Evolutionary conservation across 2,113 vertebrate species (phyloP), one percentile per base, ranked within the genome.

Genomic region (Archocentrus centrarchus): DNA sequence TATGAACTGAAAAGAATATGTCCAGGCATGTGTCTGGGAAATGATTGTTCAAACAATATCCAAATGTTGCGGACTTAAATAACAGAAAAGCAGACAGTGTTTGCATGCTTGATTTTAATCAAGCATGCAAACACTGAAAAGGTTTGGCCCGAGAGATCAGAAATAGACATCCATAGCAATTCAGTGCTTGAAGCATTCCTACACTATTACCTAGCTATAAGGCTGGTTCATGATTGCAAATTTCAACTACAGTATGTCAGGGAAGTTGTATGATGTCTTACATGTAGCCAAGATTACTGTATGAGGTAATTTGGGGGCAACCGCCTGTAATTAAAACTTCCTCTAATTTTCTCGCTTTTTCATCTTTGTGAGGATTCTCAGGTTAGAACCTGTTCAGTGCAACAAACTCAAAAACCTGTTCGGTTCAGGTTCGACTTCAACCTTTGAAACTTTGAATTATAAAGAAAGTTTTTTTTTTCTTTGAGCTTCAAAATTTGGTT

Each of bases 271-370:
- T 50, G 9, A 1, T 58, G 30, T 77, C 57, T 64, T 18, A 30
- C 58, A 77, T 62, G 55, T 27, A 59, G 44, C 47, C 2, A 17
- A 73, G 39, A 64, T 77, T 81, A n/a, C n/a, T n/a, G n/a, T n/a
- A 84, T 68, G 17, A 77, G 14, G 1, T 57, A 1, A 59, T 70
- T 59, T 66, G 18, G 35, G 15, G 14, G 14, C 20, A 7, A 70
- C 14, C 39, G 53, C 70, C 79, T 91, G 57, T 93, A 59, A 94
- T 91, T 89, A 78, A 60, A 78, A 10, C 77, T 64, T 75, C 80
- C 79, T 86, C 62, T 89, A 60, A 86, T 91, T 73, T 41, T 73
- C 11, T 0, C 62, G 3, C 14, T 5, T 84, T 81, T 84, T 86
- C 5, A 81, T 84, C 39, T 14, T 73, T 73, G 18, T 53, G 44